Conservation (phyloP, 2,888 invertebrate genomes). For the Leptothorax acervorum region DNA sequence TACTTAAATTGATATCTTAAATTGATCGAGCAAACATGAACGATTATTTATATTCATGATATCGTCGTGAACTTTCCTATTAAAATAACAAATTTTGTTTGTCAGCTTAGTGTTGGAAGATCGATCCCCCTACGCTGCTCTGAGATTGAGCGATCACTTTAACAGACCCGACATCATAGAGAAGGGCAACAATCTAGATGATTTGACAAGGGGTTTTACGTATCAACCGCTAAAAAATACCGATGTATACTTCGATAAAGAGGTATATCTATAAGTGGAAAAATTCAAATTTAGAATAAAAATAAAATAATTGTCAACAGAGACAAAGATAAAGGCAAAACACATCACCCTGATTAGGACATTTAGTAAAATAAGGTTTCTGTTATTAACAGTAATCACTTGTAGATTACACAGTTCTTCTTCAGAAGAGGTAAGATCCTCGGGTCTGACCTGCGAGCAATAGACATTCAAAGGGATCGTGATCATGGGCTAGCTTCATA, state of each 20-base stretch:
- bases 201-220: constrained; percentile 91
- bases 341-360: not conserved
- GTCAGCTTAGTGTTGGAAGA: constrained; percentile 72
- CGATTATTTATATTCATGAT: not conserved
- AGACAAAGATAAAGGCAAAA: not conserved
- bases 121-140: constrained; percentile 85
- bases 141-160: constrained; percentile 91
- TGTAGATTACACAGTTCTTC: constrained; percentile 89
- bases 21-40: not conserved
- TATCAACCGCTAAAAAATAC: constrained; percentile 92
- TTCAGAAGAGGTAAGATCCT: constrained; percentile 91
- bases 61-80: not conserved
- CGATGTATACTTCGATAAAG: constrained; percentile 92
- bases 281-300: not conserved
- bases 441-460: constrained; percentile 93
- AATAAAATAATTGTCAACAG: not conserved
- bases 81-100: constrained; percentile 19
- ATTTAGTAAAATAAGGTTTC: not conserved
- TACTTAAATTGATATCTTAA: not conserved
- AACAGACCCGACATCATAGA: constrained; percentile 90
- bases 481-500: constrained; percentile 95
- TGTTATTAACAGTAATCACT: not conserved
- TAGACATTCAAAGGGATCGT: constrained; percentile 94
- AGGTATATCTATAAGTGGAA: constrained; percentile 87
- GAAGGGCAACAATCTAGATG: constrained; percentile 89